These are phyloP conservation scores for Cyclina sinensis DNA, from an alignment of 1,140 invertebrate genomes.

Conservation along the genomic window DNA sequence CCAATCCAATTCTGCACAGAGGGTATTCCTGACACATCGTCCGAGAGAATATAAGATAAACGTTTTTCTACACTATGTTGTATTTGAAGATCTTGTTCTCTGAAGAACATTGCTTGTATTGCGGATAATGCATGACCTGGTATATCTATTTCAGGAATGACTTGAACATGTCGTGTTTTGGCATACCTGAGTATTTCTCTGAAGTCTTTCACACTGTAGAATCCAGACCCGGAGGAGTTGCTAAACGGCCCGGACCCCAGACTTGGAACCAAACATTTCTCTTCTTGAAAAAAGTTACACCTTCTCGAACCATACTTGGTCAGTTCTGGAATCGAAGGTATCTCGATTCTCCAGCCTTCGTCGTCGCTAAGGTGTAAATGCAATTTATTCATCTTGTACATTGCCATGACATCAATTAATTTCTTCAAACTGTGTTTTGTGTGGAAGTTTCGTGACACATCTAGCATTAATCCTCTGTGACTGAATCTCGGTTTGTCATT, in stretches of 20 bases:
- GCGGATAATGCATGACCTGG: conserved; percentile 83
- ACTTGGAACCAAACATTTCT: conserved; percentile 76
- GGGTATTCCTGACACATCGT: conserved; percentile 64
- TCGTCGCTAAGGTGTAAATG: conserved; percentile 85
- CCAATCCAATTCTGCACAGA: conserved; percentile 78
- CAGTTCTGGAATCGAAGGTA: conserved; percentile 80
- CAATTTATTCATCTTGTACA: conserved; percentile 84
- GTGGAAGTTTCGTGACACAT: conserved; percentile 84
- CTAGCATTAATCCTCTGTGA: conserved; percentile 84
- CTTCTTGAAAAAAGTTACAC: conserved; percentile 77
- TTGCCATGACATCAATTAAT: conserved; percentile 81
- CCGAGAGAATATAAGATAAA: conserved; percentile 68
- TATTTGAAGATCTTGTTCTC: conserved; percentile 8
- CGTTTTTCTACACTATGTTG: neutral
- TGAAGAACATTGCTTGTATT: conserved; percentile 78
- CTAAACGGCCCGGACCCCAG: conserved; percentile 80
- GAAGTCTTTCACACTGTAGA: conserved; percentile 78
- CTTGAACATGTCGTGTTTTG: conserved; percentile 74
- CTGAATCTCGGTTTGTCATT: conserved; percentile 74
- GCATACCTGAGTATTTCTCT: conserved; percentile 77
- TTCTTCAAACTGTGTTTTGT: conserved; percentile 75
- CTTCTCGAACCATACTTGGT: conserved; percentile 80
- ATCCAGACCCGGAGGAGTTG: conserved; percentile 74
- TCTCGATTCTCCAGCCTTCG: conserved; percentile 84
- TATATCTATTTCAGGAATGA: conserved; percentile 85